Base-by-base conservation (phyloP, 2,888 invertebrate genomes). In the Lepidocyrtinus sp. region DNA sequence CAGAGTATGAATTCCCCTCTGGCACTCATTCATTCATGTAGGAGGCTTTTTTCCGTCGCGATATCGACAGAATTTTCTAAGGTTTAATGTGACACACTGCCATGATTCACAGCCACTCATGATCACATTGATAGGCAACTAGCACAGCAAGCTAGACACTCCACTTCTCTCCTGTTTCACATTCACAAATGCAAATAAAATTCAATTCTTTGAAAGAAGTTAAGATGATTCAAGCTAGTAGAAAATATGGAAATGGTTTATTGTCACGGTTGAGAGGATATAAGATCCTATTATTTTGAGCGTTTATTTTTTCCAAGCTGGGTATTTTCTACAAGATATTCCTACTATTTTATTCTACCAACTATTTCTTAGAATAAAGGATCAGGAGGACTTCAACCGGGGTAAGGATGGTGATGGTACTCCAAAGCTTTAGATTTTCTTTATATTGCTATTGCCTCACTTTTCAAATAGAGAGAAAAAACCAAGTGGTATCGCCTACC, bases 181-280 rank as follows among this genome's bases (percentile, higher is more conserved):
- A 36, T 36, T 36, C 36, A 12, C 36, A 36, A 36, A 36, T 36
- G 36, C 36, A 36, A 36, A 36, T 36, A 36, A 36, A 36, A 36
- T 36, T 36, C 36, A 36, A 36, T 36, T 36, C 36, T 36, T 36
- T 36, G 36, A 36, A 36, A 36, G 12, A 36, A 36, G 36, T 36
- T 36, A 36, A 36, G 36, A 36, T 36, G 36, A 36, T 36, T 36
- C 36, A 12, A 36, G 36, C 36, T 12, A 36, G 36, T 36, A 7
- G 36, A 36, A 36, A 36, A 36, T 36, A 36, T 36, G 65, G 21
- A 68, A 68, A 68, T 50, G 68, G 50, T 7, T 68, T 68, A 50
- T 68, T 68, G 68, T 68, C 50, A 68, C 68, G 50, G 50, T 68
- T 19, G 45, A 45, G n/a, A 9, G 27, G 67, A 36, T 5, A 36